phyloP scores from a whole-genome alignment of 2,797 vertebrate genomes.

The Siniperca undulata region DNA sequence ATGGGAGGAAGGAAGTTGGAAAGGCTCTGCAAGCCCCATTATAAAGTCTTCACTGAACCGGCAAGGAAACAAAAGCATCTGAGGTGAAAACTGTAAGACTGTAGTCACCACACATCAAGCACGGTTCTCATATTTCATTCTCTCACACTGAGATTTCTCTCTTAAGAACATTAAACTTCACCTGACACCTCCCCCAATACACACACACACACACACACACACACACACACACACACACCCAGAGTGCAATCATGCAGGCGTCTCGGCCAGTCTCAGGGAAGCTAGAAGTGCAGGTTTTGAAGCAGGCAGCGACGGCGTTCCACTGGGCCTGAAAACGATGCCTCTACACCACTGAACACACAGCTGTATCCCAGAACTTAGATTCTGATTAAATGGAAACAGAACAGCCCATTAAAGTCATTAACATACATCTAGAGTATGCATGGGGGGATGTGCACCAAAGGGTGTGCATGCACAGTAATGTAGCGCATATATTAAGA shows the following conservation, averaged over 20 bases:
- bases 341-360: conserved; percentile 64
- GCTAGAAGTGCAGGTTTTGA: conserved; percentile 40
- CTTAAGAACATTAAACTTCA: conserved; percentile 75
- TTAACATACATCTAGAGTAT: conserved; percentile 82
- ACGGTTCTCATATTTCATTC: conserved; percentile 69
- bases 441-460: conserved; percentile 67
- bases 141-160: conserved; percentile 71
- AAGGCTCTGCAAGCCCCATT: conserved; percentile 21
- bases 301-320: conserved; percentile 30
- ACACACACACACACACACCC: conserved; percentile 23
- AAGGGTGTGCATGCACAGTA: conserved; percentile 72
- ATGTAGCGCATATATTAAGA: conserved; percentile 83
- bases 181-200: conserved; percentile 62
- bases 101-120: conserved; percentile 67
- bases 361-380: conserved; percentile 76
- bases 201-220: conserved; percentile 29
- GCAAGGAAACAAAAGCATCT: conserved; percentile 45
- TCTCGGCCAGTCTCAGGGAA: conserved; percentile 42
- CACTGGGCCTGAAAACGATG: conserved; percentile 68
- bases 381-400: conserved; percentile 84
- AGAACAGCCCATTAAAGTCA: conserved; percentile 84
- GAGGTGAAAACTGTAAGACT: conserved; percentile 66
- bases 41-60: conserved; percentile 41
- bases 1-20: not conserved
- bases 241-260: conserved; percentile 60